Evolutionary conservation across 2,888 invertebrate genomes (phyloP), one percentile per base, ranked within the genome.

Genomic region (Zygogramma bicolorata): DNA sequence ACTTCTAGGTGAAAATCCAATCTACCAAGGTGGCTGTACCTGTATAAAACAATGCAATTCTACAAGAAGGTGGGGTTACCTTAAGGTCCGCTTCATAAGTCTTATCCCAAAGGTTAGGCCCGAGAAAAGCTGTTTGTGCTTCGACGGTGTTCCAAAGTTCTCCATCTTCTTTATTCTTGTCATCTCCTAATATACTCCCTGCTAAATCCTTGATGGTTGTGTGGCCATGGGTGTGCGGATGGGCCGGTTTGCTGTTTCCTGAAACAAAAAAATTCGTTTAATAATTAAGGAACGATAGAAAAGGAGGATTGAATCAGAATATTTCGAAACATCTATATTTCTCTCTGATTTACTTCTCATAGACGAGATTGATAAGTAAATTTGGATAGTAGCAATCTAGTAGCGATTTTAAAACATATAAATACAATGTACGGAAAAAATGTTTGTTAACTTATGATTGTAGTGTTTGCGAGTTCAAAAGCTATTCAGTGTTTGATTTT

Each of bases 51-150:
- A n/a, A n/a, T n/a, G n/a, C n/a, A n/a, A n/a, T n/a, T n/a, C n/a
- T n/a, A n/a, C n/a, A 1, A 38, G n/a, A 13, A 13, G n/a, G 3
- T 4, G 10, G n/a, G 6, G 89, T 90, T 93, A 96, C 96, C 94
- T 97, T 97, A 91, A 97, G 95, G 92, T 97, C 96, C 87, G 95
- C 94, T 89, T 96, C 96, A 88, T 96, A 96, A 82, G 96, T 95
- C 89, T 97, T 97, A 89, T 97, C 97, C 97, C 97, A 98, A 77
- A 98, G 90, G 88, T 95, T 97, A 79, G 97, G 97, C 77, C 97
- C 97, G 84, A 98, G 92, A 90, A 97, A 97, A 87, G 97, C 97
- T 80, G 97, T 95, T 88, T 96, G 96, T 86, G 95, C 96, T 90
- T 97, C 96, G 85, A 94, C 93, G 85, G 93, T 93, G 82, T 89